A percentile compares a stretch with the other conserved stretches of the same genome.
These are phyloP conservation scores for Chrysocyon brachyurus DNA, from an alignment of 2,797 vertebrate genomes.

Conservation along the genomic window DNA sequence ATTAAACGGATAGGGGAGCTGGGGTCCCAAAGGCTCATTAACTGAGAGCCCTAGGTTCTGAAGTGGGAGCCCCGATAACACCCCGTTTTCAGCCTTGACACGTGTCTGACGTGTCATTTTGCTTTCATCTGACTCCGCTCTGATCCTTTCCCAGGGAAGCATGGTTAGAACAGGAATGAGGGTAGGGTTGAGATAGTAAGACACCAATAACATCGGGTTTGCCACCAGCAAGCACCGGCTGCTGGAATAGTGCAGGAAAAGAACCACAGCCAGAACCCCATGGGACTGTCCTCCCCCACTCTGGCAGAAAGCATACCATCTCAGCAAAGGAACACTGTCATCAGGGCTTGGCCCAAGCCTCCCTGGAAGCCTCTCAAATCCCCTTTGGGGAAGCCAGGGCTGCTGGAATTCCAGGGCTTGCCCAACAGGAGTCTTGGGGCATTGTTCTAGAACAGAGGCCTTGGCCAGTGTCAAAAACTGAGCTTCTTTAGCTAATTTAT, in stretches of 20 bases:
- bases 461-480: neutral
- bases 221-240: neutral
- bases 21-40: neutral
- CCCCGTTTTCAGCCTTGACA: neutral
- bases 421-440: neutral
- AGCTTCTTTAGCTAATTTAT: neutral
- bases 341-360: neutral
- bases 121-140: constrained; percentile 10
- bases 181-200: neutral
- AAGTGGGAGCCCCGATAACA: neutral
- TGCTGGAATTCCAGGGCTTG: neutral
- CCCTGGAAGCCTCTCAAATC: neutral
- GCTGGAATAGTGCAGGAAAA: neutral
- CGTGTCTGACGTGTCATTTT: neutral
- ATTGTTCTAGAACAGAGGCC: neutral
- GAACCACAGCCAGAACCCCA: neutral
- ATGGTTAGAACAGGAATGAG: neutral
- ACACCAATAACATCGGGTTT: constrained; percentile 20
- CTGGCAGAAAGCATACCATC: neutral
- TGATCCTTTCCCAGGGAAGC: neutral
- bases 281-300: neutral
- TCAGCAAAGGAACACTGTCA: constrained; percentile 8
- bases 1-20: neutral
- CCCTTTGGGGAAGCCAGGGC: constrained; percentile 32
- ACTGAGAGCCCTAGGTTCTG: neutral